A percentile compares a stretch with the other conserved stretches of the same genome.
Evolutionary conservation across 2,888 invertebrate species (phyloP).

Genomic region (Yponomeuta cagnagella): DNA sequence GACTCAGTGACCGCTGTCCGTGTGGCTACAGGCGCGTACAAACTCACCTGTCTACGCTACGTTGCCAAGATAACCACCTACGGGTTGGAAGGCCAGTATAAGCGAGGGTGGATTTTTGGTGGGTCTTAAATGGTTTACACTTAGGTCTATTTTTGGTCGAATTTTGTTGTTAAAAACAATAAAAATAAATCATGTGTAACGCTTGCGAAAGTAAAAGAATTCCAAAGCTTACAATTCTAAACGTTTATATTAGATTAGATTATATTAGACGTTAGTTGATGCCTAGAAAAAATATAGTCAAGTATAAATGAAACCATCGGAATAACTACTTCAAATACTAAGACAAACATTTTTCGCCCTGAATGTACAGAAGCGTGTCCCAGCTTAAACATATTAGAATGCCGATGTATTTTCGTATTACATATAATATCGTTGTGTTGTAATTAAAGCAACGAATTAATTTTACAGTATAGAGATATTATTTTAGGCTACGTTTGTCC

Average conservation of each 20-base stretch:
- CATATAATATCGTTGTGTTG: constrained; percentile 62
- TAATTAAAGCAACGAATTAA: constrained; percentile 65
- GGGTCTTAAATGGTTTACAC: too few relatives aligned
- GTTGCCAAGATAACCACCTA: not conserved
- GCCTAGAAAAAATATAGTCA: too few relatives aligned
- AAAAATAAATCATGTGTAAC: too few relatives aligned
- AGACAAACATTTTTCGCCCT: constrained; percentile 28
- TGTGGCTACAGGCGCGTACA: constrained; percentile 35
- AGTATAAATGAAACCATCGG: too few relatives aligned
- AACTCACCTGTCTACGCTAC: constrained; percentile 15
- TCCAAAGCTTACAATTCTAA: too few relatives aligned
- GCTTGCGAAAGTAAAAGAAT: too few relatives aligned
- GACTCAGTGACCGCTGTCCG: constrained; percentile 51
- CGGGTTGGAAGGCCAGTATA: too few relatives aligned
- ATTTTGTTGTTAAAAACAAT: too few relatives aligned
- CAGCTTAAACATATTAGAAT: constrained; percentile 48
- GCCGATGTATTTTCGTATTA: constrained; percentile 57
- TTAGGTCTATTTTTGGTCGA: too few relatives aligned
- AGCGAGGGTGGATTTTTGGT: too few relatives aligned
- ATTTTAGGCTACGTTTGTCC: constrained; percentile 47
- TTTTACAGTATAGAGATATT: constrained; percentile 69
- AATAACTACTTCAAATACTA: not conserved
- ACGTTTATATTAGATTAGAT: too few relatives aligned
- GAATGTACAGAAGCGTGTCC: constrained; percentile 58
- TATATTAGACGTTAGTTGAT: too few relatives aligned